These are phyloP conservation scores for Chromis chromis DNA, from an alignment of 2,797 vertebrate genomes.

Conservation along the genomic window DNA sequence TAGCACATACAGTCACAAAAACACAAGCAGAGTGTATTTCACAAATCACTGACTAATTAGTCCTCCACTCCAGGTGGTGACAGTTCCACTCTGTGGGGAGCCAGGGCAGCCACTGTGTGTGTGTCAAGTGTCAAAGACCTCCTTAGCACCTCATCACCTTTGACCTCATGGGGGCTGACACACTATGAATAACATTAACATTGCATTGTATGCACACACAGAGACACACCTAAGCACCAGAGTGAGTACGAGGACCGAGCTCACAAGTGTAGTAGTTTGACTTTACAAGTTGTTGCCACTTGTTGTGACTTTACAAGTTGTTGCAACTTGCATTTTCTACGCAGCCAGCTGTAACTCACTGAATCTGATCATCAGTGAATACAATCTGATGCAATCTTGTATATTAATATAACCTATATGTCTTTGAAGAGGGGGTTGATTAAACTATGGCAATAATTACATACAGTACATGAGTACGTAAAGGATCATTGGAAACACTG, in stretches of 20 bases:
- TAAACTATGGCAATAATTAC: neutral
- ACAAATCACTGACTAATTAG: constrained; percentile 81
- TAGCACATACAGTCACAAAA: constrained; percentile 15
- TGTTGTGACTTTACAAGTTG: constrained; percentile 23
- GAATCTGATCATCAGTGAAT: neutral
- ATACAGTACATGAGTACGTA: neutral
- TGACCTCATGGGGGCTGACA: constrained; percentile 65
- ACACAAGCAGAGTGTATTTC: constrained; percentile 51
- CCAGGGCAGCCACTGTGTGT: constrained; percentile 53
- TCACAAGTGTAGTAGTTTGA: constrained; percentile 3
- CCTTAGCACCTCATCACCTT: constrained; percentile 78
- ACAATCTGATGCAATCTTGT: too few species aligned
- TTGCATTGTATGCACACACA: constrained; percentile 21
- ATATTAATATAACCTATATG: too few species aligned
- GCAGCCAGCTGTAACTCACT: neutral
- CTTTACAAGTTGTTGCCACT: constrained; percentile 19
- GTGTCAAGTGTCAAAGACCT: constrained; percentile 79
- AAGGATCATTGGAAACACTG: neutral
- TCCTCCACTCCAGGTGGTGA: constrained; percentile 78
- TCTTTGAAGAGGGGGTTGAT: too few species aligned
- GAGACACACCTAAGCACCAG: neutral
- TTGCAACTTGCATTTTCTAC: neutral
- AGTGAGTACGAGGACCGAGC: neutral
- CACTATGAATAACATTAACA: constrained; percentile 64
- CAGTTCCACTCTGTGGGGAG: constrained; percentile 75